Evolutionary conservation across 2,113 vertebrate species (phyloP), one percentile per base, ranked within the genome.

Genomic region (Chloebia gouldiae): DNA sequence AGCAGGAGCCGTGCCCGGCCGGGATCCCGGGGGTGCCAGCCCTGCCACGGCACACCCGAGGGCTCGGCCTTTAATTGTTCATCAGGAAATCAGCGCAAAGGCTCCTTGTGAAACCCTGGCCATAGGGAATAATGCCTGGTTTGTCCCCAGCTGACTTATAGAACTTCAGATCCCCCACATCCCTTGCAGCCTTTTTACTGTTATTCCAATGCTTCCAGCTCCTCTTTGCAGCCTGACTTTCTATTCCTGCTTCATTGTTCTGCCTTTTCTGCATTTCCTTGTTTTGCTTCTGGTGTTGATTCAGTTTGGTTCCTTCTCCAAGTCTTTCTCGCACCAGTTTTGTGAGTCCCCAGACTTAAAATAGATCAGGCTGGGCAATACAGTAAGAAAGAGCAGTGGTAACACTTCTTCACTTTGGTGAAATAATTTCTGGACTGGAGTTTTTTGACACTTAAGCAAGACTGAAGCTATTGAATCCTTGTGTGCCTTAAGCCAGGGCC

Each of bases 201-300:
- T 31, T 35, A 3, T 6, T 71, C 86, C 40, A 33, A 5, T 59
- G 59, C 31, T 68, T 88, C 50, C 44, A 63, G 3, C 40, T 80
- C 39, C 31, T 81, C 44, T 54, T 64, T 80, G 19, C 57, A 35
- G 37, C 64, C 44, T 69, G 64, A 49, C 87, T 94, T 96, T 95
- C 94, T 96, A 80, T 94, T 96, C 94, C 85, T 81, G 28, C 86
- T 95, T 94, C 53, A 3, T 39, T 84, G 56, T 94, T 97, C 88
- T 95, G 86, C 64, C 80, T 96, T 94, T 90, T 94, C 64, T 53
- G 44, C 21, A 1, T 94, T 96, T 96, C 93, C 94, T 84, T 75
- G 35, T 95, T 97, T 90, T 95, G 78, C 78, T 87, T 85, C 91
- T 89, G 68, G 49, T 86, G 60, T 66, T 86, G 91, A 33, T 86